A percentile compares a stretch with the other conserved stretches of the same genome.
phyloP scores from a whole-genome alignment of 2,797 vertebrate species.

The Artibeus jamaicensis region DNA sequence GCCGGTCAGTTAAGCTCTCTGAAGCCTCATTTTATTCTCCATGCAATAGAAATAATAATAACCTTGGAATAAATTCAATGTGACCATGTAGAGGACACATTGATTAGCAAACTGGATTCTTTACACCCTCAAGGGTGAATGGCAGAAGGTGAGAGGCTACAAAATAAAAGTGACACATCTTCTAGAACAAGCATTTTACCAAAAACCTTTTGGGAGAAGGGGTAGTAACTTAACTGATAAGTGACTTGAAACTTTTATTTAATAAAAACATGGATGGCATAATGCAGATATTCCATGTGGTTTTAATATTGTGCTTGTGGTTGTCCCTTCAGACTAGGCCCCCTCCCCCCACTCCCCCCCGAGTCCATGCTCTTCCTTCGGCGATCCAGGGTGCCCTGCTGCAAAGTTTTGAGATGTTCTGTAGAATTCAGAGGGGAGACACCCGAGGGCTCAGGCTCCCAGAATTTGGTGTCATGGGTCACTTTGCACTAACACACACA shows the following conservation, averaged over 20 bases:
- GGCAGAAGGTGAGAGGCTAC: not conserved
- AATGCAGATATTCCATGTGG: not conserved
- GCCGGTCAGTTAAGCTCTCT: not conserved
- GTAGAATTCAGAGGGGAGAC: not conserved
- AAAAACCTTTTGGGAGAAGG: not conserved
- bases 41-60: not conserved
- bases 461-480: not conserved
- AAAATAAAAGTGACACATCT: not conserved
- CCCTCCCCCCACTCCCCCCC: too few species aligned
- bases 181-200: not conserved
- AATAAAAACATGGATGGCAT: not conserved
- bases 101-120: not conserved
- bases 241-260: constrained; percentile 1
- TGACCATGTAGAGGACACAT: not conserved
- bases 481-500: not conserved
- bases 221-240: not conserved
- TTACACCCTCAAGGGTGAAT: not conserved
- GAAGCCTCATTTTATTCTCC: not conserved
- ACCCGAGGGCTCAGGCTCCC: not conserved
- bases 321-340: not conserved
- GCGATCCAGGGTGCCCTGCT: not conserved
- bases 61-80: not conserved
- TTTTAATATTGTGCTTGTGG: not conserved
- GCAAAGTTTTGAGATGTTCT: not conserved
- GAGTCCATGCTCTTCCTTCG: not conserved